Base-by-base conservation (phyloP, 2,797 vertebrate genomes). In the Pipistrellus kuhlii region DNA sequence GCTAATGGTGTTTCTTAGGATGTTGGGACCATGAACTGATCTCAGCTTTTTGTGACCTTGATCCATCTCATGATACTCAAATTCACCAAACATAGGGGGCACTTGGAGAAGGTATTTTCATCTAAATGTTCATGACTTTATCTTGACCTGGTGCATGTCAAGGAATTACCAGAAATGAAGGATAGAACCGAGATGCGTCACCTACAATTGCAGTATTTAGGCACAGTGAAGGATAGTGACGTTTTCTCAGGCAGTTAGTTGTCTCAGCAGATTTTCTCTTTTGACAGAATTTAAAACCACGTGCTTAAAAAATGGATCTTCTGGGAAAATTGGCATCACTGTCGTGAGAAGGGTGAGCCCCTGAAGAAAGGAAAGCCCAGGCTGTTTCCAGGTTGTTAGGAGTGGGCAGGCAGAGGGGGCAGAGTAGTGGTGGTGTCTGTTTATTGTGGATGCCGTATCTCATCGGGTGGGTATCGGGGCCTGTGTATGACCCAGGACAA, bases 151-250 rank as follows among this genome's bases (percentile, higher is more conserved):
- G 44, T 21, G 78, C 88, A 75, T 90, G 35, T 69, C 7, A 85
- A 93, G 25, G 17, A 48, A 57, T 83, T 57, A 8, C 30, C 77
- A 13, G 92, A 96, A 95, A 85, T 90, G 59, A 17, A 88, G 38
- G 66, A 55, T 87, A 85, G 35, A 86, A 18, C 15, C 20, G 21
- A 87, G 68, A 15, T 38, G 48, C 83, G 8, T 95, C 35, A 66
- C 25, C 35, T 5, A 57, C 96, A 71, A 38, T 81, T 4, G 88
- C 21, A 92, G 10, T 80, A 91, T 88, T 78, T 80, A 66, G 38
- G 66, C 5, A 6, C 0, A 23, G 1, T 77, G 55, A 25, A 85
- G 84, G 85, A 64, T 12, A 46, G 30, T 14, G 32, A n/a, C 30
- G 41, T 72, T 66, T 90, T 86, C 66, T 76, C 69, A 77, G 46